A percentile compares a stretch with the other conserved stretches of the same genome.
phyloP scores from a whole-genome alignment of 2,797 vertebrate genomes.

The Setipinna tenuifilis region DNA sequence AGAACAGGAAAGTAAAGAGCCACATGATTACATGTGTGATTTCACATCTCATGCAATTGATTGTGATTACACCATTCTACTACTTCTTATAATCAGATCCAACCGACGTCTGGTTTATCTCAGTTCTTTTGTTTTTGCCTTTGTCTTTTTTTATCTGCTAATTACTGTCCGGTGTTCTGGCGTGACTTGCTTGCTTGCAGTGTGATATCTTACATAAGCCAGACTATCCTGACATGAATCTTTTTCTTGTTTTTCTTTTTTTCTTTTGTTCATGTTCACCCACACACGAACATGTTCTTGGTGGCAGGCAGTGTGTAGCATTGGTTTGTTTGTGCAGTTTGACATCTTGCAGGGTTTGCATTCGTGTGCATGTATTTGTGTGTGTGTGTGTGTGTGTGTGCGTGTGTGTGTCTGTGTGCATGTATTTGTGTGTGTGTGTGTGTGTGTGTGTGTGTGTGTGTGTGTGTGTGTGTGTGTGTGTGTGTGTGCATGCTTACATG shows the following conservation, averaged over 20 bases:
- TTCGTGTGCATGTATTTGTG: constrained; percentile 40
- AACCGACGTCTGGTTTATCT: not conserved
- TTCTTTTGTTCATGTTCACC: not conserved
- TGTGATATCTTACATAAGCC: not conserved
- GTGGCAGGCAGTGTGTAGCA: not conserved
- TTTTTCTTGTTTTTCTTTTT: too few relatives aligned
- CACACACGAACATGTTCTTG: not conserved
- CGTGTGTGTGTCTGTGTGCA: constrained; percentile 27
- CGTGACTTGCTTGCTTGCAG: not conserved
- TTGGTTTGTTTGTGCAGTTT: not conserved
- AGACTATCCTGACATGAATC: not conserved
- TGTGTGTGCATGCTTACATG: constrained; percentile 42
- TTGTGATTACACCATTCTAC: not conserved
- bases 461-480: constrained; percentile 47
- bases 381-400: not conserved
- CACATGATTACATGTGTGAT: not conserved
- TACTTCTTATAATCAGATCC: not conserved
- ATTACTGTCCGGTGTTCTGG: not conserved
- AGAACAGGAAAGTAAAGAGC: not conserved
- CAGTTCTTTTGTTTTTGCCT: not conserved
- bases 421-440: constrained; percentile 28
- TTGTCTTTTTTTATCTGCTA: not conserved
- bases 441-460: constrained; percentile 25
- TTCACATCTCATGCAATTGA: not conserved
- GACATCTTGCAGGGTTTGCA: not conserved